Evolutionary conservation across 1,140 invertebrate genomes (phyloP).

Genomic region (Philaenus spumarius): DNA sequence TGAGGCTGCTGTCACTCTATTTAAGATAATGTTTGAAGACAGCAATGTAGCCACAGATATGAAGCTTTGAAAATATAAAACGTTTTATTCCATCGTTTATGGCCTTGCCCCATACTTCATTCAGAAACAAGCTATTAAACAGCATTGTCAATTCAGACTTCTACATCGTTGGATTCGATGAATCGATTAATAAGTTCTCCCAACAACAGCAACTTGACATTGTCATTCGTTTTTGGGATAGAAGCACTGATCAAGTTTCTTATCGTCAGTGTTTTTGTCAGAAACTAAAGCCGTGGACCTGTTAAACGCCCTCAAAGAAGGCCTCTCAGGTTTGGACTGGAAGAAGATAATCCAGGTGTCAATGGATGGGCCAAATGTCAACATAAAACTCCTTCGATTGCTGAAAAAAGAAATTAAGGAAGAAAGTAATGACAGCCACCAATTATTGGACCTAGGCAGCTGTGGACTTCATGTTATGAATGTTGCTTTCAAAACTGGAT

Average conservation of each 20-base stretch:
- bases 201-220: conserved; percentile 30
- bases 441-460: no score
- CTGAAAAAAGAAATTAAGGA: not conserved
- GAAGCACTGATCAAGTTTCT: conserved; percentile 19
- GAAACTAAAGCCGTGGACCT: not conserved
- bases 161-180: conserved; percentile 23
- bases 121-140: conserved; percentile 16
- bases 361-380: no score
- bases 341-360: not conserved
- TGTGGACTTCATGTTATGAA: no score
- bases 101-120: not conserved
- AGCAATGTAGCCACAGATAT: conserved; percentile 3
- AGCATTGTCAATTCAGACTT: conserved; percentile 16
- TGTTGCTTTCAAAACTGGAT: no score
- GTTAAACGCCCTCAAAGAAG: not conserved
- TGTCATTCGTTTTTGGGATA: conserved; percentile 26
- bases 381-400: not conserved
- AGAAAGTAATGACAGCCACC: no score
- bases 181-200: conserved; percentile 23
- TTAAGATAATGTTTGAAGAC: conserved; percentile 16
- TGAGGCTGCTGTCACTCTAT: not conserved
- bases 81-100: no score
- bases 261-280: conserved; percentile 22
- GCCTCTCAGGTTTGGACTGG: not conserved
- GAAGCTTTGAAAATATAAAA: conserved; percentile 4